phyloP scores from a whole-genome alignment of 2,797 vertebrate species.

The Coregonus sp. region DNA sequence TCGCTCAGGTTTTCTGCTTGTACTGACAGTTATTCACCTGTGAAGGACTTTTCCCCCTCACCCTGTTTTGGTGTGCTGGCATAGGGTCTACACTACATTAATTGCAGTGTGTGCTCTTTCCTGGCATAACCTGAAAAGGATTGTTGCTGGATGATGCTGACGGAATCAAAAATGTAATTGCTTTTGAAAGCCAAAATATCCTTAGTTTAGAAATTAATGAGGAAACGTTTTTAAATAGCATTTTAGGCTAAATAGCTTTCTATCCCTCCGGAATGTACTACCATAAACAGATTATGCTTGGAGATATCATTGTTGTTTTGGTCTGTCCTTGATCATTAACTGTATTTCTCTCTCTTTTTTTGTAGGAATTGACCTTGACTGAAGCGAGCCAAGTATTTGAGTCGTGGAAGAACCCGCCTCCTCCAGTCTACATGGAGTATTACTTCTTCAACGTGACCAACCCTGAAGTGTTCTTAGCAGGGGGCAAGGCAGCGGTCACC shows the following conservation, averaged over 20 bases:
- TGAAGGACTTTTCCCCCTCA: constrained; percentile 8
- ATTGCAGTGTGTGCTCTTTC: constrained; percentile 31
- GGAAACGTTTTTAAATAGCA: neutral
- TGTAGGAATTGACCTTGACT: constrained; percentile 78
- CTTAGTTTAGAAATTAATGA: neutral
- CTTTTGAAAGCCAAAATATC: neutral
- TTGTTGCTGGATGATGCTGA: neutral
- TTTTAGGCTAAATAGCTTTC: neutral
- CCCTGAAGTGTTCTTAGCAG: constrained; percentile 71
- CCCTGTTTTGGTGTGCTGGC: constrained; percentile 31
- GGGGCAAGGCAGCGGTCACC: constrained; percentile 71
- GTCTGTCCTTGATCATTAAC: constrained; percentile 16
- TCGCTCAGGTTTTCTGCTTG: constrained; percentile 36
- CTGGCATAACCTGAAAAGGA: constrained; percentile 22
- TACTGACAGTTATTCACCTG: constrained; percentile 26
- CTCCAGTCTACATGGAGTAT: constrained; percentile 84
- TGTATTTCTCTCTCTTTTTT: neutral
- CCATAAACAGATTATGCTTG: neutral
- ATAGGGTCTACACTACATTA: constrained; percentile 7
- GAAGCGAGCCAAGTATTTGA: constrained; percentile 77
- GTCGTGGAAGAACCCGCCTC: constrained; percentile 81
- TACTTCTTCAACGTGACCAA: constrained; percentile 86
- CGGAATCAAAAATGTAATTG: neutral
- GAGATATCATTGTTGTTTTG: neutral
- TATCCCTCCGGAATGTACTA: neutral